Base-by-base conservation (phyloP, 30 jellyfish, hydroid and myxozoan species). In the Aurelia aurita region DNA sequence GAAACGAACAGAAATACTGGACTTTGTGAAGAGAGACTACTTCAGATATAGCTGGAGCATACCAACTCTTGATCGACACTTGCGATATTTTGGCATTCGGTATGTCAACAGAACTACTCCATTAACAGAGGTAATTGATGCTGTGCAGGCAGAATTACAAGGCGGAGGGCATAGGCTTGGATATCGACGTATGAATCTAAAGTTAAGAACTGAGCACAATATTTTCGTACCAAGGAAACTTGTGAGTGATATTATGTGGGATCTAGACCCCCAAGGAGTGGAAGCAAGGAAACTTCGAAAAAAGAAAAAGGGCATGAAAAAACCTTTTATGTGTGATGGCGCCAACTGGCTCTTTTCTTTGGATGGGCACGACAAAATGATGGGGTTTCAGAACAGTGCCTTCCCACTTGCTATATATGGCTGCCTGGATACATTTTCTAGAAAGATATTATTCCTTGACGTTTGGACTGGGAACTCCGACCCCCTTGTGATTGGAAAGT, bases 11-110 rank as follows among this genome's bases (percentile, higher is more conserved):
- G 97, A 88, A 51, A 89, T 80, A 45, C 86, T 68, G 23, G 79
- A 71, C 77, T 89, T 69, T 84, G 69, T 80, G 54, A 79, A 25
- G 53, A 72, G 90, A 63, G 94, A 69, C 79, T 89, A 21, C 74
- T 62, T 71, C 25, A 80, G 58, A 49, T 89, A 89, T 54, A 25
- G 83, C 20, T 89, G 97, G 97, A 89, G 97, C 58, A 23, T 89
- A 58, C 62, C 87, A 44, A 89, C 94, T 1, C 39, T 89, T 47
- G 97, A 89, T 73, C 21, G 94, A 20, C 62, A 94, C 58, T 66
- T 80, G 20, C 54, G 87, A 27, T 27, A 79, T 32, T 79, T 88
- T 72, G 53, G 51, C 16, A 78, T 88, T 4, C 25, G 20, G 20
- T 72, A 69, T 19, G 73, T 61, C 21, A 89, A 88, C 89, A 64